Evolutionary conservation across 2,888 invertebrate genomes (phyloP).

Genomic region (Serrognathus titanus): DNA sequence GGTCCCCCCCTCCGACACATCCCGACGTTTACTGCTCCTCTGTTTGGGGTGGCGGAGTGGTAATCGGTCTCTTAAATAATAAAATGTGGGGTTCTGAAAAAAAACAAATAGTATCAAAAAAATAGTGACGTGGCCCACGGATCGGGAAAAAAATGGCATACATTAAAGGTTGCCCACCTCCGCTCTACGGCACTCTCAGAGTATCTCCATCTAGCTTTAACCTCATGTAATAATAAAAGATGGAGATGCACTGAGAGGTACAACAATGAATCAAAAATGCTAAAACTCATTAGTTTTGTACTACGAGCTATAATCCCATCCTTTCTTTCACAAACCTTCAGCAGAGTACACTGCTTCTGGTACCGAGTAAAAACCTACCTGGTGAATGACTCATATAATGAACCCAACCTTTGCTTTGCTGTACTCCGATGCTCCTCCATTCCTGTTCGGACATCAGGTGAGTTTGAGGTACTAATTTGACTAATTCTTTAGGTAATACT

Average conservation of each 20-base stretch:
- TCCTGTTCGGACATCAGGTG: conserved; percentile 92
- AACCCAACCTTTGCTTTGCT: conserved; percentile 95
- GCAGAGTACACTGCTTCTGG: too few species aligned
- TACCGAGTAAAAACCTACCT: conserved; percentile 53
- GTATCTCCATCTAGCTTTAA: too few species aligned
- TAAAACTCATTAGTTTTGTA: too few species aligned
- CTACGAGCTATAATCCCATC: too few species aligned
- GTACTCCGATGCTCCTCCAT: conserved; percentile 92
- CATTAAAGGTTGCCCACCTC: too few species aligned
- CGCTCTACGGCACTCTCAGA: too few species aligned
- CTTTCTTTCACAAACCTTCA: too few species aligned
- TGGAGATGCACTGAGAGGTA: background rate
- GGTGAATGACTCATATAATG: conserved; percentile 97
- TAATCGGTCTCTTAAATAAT: conserved; percentile 74
- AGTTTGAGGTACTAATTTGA: conserved; percentile 84
- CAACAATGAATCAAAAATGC: too few species aligned
- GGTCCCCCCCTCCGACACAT: background rate
- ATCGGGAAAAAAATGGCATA: too few species aligned
- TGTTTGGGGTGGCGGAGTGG: conserved; percentile 48
- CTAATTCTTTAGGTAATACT: conserved; percentile 87
- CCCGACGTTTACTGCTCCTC: background rate
- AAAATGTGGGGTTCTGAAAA: conserved; percentile 85
- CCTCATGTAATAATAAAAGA: background rate
- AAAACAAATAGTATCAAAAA: too few species aligned
- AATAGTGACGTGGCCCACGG: too few species aligned